Evolutionary conservation across 2,797 vertebrate genomes (phyloP).

Genomic region (Enteromius treurensis): DNA sequence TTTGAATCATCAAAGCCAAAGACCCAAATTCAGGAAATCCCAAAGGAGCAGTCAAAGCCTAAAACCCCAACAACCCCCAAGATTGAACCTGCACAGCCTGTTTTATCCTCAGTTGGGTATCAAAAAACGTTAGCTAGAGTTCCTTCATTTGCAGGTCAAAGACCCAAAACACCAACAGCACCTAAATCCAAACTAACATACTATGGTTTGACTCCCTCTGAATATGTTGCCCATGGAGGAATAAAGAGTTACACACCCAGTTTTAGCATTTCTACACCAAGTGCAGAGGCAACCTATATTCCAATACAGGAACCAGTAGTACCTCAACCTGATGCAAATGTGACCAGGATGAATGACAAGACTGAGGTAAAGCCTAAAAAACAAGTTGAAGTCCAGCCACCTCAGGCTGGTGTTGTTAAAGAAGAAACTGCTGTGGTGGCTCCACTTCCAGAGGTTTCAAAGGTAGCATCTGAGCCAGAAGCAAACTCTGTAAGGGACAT

Average conservation of each 20-base stretch:
- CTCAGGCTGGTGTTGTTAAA: conserved; percentile 34
- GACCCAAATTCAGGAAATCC: conserved; percentile 51
- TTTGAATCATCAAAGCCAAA: conserved; percentile 40
- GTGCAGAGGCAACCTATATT: conserved; percentile 46
- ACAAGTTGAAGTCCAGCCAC: conserved; percentile 40
- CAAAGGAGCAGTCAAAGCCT: conserved; percentile 49
- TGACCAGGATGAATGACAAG: conserved; percentile 29
- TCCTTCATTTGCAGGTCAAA: conserved; percentile 67
- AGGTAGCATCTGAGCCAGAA: conserved; percentile 52
- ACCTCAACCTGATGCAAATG: conserved; percentile 15
- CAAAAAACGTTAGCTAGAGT: conserved; percentile 68
- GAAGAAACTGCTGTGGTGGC: conserved; percentile 64
- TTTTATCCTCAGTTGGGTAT: conserved; percentile 61
- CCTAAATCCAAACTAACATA: conserved; percentile 71
- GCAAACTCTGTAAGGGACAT: conserved; percentile 49
- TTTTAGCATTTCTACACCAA: conserved; percentile 66
- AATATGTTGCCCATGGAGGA: conserved; percentile 77
- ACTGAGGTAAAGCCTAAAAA: conserved; percentile 34
- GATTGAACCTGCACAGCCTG: conserved; percentile 63
- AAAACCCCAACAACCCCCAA: conserved; percentile 56
- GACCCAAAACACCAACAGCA: conserved; percentile 74
- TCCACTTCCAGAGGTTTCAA: conserved; percentile 57
- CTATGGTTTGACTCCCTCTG: conserved; percentile 77
- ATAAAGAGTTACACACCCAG: conserved; percentile 73
- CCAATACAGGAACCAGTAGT: conserved; percentile 55